A percentile compares a stretch with the other conserved stretches of the same genome.
phyloP scores from a whole-genome alignment of 2,797 vertebrate species.

The Valencia hispanica region DNA sequence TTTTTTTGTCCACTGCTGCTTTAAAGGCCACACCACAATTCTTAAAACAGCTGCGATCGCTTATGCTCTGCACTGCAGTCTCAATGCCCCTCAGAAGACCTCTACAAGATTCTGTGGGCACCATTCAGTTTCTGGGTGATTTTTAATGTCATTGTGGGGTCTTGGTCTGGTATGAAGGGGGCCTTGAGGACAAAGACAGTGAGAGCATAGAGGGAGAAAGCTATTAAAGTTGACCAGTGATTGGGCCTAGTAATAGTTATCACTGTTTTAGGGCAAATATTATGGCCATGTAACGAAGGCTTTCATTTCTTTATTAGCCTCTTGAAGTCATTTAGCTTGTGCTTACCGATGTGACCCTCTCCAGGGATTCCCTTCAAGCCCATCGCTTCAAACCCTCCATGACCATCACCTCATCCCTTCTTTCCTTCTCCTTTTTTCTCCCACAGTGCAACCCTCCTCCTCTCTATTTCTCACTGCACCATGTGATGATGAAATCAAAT shows the following conservation, averaged over 20 bases:
- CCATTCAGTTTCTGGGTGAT: background rate
- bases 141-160: background rate
- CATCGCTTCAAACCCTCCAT: slow-evolving; percentile 56
- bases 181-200: slow-evolving; percentile 13
- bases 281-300: slow-evolving; percentile 84
- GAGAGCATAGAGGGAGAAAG: slow-evolving; percentile 55
- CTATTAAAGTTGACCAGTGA: slow-evolving; percentile 80
- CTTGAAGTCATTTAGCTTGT: slow-evolving; percentile 83
- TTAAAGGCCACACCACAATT: background rate
- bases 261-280: slow-evolving; percentile 84
- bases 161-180: background rate
- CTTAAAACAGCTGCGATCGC: background rate
- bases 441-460: slow-evolving; percentile 51
- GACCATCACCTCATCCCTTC: slow-evolving; percentile 53
- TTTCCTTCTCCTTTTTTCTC: slow-evolving; percentile 26
- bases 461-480: slow-evolving; percentile 60
- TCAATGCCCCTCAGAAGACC: background rate
- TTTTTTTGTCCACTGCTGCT: background rate
- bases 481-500: slow-evolving; percentile 86
- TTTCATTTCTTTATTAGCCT: slow-evolving; percentile 86
- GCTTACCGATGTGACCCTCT: slow-evolving; percentile 78
- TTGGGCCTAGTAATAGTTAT: slow-evolving; percentile 80
- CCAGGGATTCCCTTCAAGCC: slow-evolving; percentile 64
- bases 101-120: background rate
- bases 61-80: background rate